Evolutionary conservation across 2,113 vertebrate genomes (phyloP).

Genomic region (Myrmophylax atrothorax): DNA sequence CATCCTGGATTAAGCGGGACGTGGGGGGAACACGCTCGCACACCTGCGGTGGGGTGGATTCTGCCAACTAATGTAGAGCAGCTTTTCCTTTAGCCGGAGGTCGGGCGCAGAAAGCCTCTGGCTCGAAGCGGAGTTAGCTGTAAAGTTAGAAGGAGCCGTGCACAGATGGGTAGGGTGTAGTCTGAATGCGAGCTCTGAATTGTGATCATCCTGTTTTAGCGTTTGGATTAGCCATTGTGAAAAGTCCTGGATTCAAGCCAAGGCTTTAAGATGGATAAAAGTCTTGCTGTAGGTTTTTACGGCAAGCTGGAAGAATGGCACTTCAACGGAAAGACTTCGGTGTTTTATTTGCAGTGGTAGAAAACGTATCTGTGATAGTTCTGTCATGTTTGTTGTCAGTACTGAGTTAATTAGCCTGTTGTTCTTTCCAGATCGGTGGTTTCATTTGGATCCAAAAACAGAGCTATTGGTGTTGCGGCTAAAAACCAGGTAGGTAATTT

Average conservation of each 20-base stretch:
- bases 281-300: background rate
- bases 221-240: background rate
- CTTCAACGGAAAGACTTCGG: background rate
- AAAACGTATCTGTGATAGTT: rapidly evolving
- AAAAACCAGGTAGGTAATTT: slow-evolving; percentile 82
- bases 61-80: rapidly evolving
- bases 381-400: background rate
- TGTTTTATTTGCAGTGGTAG: background rate
- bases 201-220: background rate
- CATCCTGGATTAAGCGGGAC: background rate
- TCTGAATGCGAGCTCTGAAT: background rate
- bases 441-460: slow-evolving; percentile 85
- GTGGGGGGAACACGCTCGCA: rapidly evolving
- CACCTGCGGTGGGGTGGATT: background rate
- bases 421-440: slow-evolving; percentile 79
- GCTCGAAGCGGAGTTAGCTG: background rate
- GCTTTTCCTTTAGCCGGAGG: background rate
- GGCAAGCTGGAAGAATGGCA: background rate
- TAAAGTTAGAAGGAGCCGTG: rapidly evolving
- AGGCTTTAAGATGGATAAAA: background rate
- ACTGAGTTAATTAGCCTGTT: background rate
- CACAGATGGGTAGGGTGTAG: rapidly evolving
- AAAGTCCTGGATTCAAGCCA: background rate
- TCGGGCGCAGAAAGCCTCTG: background rate
- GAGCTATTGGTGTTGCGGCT: slow-evolving; percentile 83